Evolutionary conservation across 2,888 invertebrate species (phyloP).

Genomic region (Endotricha flammealis): DNA sequence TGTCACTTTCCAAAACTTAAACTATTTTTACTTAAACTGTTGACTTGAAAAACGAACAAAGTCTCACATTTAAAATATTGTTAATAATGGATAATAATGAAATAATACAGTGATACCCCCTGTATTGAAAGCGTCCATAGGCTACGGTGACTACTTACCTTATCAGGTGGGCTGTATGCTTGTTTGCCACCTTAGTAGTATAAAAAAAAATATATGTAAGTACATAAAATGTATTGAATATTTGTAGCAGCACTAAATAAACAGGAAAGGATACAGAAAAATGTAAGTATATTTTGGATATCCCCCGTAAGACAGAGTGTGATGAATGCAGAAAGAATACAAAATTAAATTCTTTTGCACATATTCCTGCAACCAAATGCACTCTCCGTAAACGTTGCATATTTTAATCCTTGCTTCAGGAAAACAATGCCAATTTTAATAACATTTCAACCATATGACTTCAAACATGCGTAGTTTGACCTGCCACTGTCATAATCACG

Average conservation of each 20-base stretch:
- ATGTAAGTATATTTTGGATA: neutral
- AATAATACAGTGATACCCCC: no score
- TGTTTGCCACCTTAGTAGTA: no score
- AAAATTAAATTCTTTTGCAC: conserved; percentile 64
- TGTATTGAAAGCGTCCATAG: no score
- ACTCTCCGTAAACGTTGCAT: conserved; percentile 60
- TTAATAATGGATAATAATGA: no score
- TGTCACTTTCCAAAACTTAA: no score
- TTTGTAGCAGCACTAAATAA: neutral
- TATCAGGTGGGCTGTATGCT: no score
- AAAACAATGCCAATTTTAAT: conserved; percentile 77
- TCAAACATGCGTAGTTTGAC: conserved; percentile 10
- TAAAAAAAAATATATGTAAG: no score
- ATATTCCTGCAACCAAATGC: conserved; percentile 64
- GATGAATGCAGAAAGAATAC: conserved; percentile 66
- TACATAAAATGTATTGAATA: no score
- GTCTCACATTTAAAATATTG: no score
- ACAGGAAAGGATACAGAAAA: neutral
- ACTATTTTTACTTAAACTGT: no score
- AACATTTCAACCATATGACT: conserved; percentile 25
- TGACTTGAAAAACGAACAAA: no score
- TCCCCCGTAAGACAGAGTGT: conserved; percentile 45
- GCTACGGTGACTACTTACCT: no score
- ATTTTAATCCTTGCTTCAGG: conserved; percentile 64
- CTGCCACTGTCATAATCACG: conserved; percentile 15